Evolutionary conservation across 2,888 invertebrate genomes (phyloP).

Genomic region (Melanchra persicariae): DNA sequence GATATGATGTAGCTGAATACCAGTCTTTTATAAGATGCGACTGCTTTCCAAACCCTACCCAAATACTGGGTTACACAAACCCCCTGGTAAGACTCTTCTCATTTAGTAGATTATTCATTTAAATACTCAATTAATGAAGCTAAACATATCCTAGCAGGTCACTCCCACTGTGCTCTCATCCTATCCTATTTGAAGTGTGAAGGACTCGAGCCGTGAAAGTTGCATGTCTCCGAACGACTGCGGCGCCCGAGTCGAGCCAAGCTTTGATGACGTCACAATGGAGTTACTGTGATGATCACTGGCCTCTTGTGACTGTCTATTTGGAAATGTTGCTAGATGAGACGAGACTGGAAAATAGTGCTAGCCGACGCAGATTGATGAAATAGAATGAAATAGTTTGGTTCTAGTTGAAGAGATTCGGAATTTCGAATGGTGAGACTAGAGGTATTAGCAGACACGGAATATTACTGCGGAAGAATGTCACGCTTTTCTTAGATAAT

Average conservation of each 20-base stretch:
- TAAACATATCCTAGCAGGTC: constrained; percentile 15
- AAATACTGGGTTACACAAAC: too few species aligned
- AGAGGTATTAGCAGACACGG: too few species aligned
- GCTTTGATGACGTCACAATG: constrained; percentile 61
- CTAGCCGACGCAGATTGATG: background rate
- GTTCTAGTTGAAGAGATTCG: background rate
- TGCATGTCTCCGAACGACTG: constrained; percentile 39
- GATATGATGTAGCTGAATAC: too few species aligned
- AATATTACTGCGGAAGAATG: background rate
- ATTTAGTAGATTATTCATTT: too few species aligned
- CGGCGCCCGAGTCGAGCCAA: constrained; percentile 21
- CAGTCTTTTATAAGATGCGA: too few species aligned
- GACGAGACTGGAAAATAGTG: background rate
- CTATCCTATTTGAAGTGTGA: constrained; percentile 43
- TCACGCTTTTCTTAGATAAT: background rate
- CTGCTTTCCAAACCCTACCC: too few species aligned
- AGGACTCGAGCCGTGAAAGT: constrained; percentile 49
- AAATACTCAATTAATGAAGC: background rate
- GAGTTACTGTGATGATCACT: constrained; percentile 62
- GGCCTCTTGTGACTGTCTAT: constrained; percentile 35
- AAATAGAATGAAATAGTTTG: background rate
- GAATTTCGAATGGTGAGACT: too few species aligned
- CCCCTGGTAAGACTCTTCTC: too few species aligned
- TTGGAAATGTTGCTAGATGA: constrained; percentile 12
- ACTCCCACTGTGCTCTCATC: constrained; percentile 14